These are phyloP conservation scores for Colletes latitarsis DNA, from an alignment of 1,140 invertebrate genomes.

Conservation along the genomic window DNA sequence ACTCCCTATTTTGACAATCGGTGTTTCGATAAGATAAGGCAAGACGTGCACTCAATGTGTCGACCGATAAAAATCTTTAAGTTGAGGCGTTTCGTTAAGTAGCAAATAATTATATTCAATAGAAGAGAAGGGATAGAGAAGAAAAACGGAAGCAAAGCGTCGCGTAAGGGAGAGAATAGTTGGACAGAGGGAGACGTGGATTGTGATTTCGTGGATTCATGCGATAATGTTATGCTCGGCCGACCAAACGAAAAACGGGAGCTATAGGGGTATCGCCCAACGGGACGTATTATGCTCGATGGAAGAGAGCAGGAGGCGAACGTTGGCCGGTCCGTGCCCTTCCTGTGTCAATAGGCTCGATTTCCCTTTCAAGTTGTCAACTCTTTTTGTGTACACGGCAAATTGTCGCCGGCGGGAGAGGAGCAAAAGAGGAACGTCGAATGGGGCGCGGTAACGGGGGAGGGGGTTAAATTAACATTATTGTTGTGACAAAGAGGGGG, in stretches of 20 bases:
- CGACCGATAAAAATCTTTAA: too few species aligned
- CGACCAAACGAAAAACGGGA: slow-evolving; percentile 63
- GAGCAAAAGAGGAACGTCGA: slow-evolving; percentile 14
- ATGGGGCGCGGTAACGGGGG: background rate
- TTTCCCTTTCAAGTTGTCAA: slow-evolving; percentile 82
- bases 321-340: slow-evolving; percentile 54
- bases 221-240: slow-evolving; percentile 66
- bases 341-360: slow-evolving; percentile 81
- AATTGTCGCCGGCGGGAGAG: slow-evolving; percentile 75
- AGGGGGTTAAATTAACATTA: slow-evolving; percentile 81
- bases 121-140: background rate
- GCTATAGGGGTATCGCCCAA: slow-evolving; percentile 43
- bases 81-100: too few species aligned
- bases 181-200: slow-evolving; percentile 24
- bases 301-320: slow-evolving; percentile 47
- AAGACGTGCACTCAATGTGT: too few species aligned
- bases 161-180: background rate
- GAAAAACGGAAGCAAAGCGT: background rate
- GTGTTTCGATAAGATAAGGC: background rate
- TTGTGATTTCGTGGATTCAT: slow-evolving; percentile 58
- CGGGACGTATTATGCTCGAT: slow-evolving; percentile 60
- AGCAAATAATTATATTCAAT: too few species aligned
- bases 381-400: slow-evolving; percentile 80
- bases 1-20: background rate
- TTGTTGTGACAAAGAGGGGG: slow-evolving; percentile 79